A percentile compares a stretch with the other conserved stretches of the same genome.
phyloP scores from a whole-genome alignment of 2,888 invertebrate species.

The Adineta ricciae region DNA sequence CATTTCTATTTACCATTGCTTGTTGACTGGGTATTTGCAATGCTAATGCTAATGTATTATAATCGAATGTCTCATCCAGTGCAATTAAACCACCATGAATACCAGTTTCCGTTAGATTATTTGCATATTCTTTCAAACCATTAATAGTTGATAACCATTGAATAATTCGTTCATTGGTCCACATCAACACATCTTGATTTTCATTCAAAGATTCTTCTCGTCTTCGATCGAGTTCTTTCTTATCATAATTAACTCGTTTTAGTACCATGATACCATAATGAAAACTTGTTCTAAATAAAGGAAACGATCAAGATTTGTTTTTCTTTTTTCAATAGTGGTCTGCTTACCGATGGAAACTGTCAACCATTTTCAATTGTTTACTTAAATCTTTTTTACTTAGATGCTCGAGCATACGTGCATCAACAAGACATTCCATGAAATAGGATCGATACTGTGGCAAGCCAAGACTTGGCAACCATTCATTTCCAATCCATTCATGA shows the following conservation, averaged over 20 bases:
- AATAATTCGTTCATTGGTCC: conserved; percentile 94
- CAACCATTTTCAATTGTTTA: conserved; percentile 95
- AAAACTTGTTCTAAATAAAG: conserved; percentile 69
- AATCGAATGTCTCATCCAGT: conserved; percentile 66
- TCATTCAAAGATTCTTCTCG: conserved; percentile 74
- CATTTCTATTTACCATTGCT: conserved; percentile 42
- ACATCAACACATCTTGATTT: conserved; percentile 79
- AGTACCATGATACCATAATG: conserved; percentile 95
- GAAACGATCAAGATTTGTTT: conserved; percentile 36
- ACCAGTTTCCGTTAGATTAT: conserved; percentile 88
- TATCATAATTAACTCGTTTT: conserved; percentile 88
- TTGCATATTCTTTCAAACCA: conserved; percentile 88
- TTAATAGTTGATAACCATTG: conserved; percentile 78
- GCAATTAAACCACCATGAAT: conserved; percentile 94
- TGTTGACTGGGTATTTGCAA: conserved; percentile 95
- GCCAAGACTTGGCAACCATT: conserved; percentile 87
- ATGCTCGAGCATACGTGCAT: conserved; percentile 97
- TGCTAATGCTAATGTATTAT: conserved; percentile 69
- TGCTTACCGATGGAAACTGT: conserved; percentile 83
- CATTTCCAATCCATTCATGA: conserved; percentile 99
- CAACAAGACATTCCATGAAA: conserved; percentile 98
- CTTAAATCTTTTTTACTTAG: conserved; percentile 91
- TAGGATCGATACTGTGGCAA: conserved; percentile 93
- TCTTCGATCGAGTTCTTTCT: conserved; percentile 75
- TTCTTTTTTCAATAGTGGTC: not conserved